Conservation (phyloP, 2,113 vertebrate genomes). For the Dissostichus mawsoni region DNA sequence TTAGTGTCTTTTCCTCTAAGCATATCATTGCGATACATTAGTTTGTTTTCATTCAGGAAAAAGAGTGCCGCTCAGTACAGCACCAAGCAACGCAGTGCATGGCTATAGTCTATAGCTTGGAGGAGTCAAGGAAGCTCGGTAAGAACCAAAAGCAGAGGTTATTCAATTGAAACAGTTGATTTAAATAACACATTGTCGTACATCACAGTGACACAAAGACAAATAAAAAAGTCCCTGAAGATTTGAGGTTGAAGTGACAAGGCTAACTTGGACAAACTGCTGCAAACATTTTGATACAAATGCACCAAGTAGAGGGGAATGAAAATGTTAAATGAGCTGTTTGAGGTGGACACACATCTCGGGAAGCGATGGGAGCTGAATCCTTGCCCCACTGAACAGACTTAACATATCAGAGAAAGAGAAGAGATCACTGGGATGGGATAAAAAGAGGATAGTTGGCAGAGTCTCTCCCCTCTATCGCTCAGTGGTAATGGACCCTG, state of each 20-base stretch:
- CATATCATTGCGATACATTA: constrained; percentile 55
- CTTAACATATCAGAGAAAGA: constrained; percentile 72
- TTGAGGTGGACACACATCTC: constrained; percentile 74
- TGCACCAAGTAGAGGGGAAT: constrained; percentile 49
- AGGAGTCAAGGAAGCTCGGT: constrained; percentile 7
- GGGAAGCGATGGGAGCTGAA: constrained; percentile 59
- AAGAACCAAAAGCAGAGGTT: constrained; percentile 40
- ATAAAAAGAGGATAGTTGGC: constrained; percentile 71
- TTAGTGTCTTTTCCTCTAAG: constrained; percentile 52
- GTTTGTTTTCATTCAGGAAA: constrained; percentile 58
- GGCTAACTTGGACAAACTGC: constrained; percentile 77
- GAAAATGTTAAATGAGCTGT: constrained; percentile 79
- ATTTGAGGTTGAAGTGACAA: constrained; percentile 69
- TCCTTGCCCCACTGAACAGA: constrained; percentile 74
- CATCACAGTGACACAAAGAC: constrained; percentile 55
- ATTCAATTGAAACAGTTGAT: constrained; percentile 64
- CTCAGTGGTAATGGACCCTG: constrained; percentile 81
- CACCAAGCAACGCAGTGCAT: constrained; percentile 5
- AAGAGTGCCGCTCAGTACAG: constrained; percentile 22
- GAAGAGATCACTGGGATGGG: constrained; percentile 78
- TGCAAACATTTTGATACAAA: constrained; percentile 70
- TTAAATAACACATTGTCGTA: constrained; percentile 55
- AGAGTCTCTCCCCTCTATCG: constrained; percentile 64
- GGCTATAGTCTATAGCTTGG: neutral
- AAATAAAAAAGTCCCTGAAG: constrained; percentile 62